A percentile compares a stretch with the other conserved stretches of the same genome.
These are phyloP conservation scores for Rugalucina vietnamica DNA, from an alignment of 2,888 invertebrate species.

Conservation along the genomic window DNA sequence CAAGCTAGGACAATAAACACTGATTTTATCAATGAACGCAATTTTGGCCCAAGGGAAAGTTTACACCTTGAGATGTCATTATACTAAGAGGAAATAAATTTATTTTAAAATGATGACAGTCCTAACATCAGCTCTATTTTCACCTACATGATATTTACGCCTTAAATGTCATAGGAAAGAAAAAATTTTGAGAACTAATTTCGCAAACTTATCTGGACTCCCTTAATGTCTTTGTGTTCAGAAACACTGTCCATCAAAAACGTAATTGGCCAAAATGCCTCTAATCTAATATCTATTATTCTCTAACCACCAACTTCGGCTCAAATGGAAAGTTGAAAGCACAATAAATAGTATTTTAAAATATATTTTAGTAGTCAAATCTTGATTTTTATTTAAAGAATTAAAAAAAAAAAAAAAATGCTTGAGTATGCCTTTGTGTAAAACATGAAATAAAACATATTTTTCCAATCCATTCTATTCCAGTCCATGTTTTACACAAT, in stretches of 20 bases:
- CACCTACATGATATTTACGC: background rate
- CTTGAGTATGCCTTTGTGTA: no score
- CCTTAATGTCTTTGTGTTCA: background rate
- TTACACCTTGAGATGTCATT: background rate
- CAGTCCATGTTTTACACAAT: no score
- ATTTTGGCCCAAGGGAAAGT: background rate
- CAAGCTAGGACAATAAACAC: background rate
- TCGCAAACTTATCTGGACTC: background rate
- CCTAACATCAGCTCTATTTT: background rate
- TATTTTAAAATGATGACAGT: constrained; percentile 9
- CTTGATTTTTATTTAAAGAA: no score
- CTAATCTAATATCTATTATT: no score
- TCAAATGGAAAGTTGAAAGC: no score
- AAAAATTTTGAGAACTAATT: background rate
- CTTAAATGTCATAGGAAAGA: background rate
- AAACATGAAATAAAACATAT: no score
- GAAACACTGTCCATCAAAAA: background rate
- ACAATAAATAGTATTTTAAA: no score
- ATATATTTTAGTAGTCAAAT: no score
- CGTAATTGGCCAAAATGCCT: background rate
- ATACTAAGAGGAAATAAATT: background rate
- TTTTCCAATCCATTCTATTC: no score
- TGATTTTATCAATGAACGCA: background rate
- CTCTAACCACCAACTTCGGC: no score
- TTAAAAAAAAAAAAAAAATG: no score